Evolutionary conservation across 1,140 invertebrate genomes (phyloP), one percentile per base, ranked within the genome.

Genomic region (Drosophila orosa): DNA sequence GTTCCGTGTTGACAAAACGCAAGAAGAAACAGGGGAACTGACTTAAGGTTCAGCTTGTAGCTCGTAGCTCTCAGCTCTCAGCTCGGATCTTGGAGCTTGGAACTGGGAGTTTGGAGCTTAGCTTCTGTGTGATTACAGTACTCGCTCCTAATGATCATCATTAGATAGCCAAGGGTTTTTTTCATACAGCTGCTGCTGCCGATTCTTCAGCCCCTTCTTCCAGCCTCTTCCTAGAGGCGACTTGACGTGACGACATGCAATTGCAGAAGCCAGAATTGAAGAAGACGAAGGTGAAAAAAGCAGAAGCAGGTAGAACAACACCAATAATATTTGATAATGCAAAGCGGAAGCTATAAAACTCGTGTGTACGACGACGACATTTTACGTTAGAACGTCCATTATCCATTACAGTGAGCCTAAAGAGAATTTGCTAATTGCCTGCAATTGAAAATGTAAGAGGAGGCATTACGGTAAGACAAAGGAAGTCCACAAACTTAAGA

Each of bases 241-340:
- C 48, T 48, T 87, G 67, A 84, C 84, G 84, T 87, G 84, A 80
- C 84, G 74, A 89, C 84, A 87, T 87, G 84, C 84, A 83, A 87
- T 89, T 40, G 25, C 48, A 78, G 65, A 54, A 63, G 31, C 24
- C 33, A 42, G 40, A 61, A 45, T 15, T n/a, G 17, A 45, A 4
- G 17, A 54, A 39, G 44, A 39, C 44, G 27, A 22, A 47, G 56
- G 50, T 29, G 35, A 39, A 37, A 69, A 22, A 61, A 35, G 25
- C 48, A 65, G 42, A 58, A 50, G 61, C 61, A 52, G 33, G 59
- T 39, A 69, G 54, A 77, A 62, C 62, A 50, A 45, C 61, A 76
- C 54, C 80, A 89, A 87, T 89, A 87, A 89, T 87, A 89, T 89
- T 89, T 89, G 84, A 89, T 89, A 89, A 89, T 89, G 80, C 55